These are phyloP conservation scores for Psilopsiagon aurifrons DNA, from an alignment of 2,113 vertebrate species.

Conservation along the genomic window DNA sequence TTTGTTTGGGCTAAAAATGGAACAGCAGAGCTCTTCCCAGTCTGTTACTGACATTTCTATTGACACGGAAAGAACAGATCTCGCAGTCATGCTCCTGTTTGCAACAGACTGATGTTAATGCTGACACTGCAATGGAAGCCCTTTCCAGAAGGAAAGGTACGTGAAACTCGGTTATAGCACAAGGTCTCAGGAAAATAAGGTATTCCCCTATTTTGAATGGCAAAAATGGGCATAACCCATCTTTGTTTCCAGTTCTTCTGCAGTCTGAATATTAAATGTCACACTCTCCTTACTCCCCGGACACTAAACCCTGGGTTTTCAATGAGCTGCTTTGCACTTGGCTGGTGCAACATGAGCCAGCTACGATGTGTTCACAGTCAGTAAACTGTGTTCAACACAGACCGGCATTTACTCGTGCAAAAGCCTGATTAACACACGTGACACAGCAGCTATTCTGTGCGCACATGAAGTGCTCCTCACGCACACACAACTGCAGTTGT, in stretches of 20 bases:
- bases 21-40: background rate
- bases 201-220: background rate
- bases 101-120: background rate
- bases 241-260: background rate
- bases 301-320: background rate
- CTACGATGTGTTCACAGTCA: background rate
- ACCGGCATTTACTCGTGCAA: background rate
- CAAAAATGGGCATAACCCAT: background rate
- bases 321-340: background rate
- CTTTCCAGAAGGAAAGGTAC: background rate
- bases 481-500: background rate
- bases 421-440: background rate
- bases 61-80: background rate
- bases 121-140: background rate
- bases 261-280: background rate
- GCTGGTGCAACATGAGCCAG: background rate
- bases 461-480: background rate
- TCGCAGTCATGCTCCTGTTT: background rate
- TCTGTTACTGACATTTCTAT: background rate
- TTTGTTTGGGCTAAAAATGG: constrained; percentile 5
- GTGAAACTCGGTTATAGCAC: background rate
- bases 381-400: background rate
- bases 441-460: background rate
- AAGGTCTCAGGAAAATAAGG: background rate
- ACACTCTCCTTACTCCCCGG: background rate